phyloP scores from a whole-genome alignment of 2,888 invertebrate species.

The Troglohyphantes excavatus region DNA sequence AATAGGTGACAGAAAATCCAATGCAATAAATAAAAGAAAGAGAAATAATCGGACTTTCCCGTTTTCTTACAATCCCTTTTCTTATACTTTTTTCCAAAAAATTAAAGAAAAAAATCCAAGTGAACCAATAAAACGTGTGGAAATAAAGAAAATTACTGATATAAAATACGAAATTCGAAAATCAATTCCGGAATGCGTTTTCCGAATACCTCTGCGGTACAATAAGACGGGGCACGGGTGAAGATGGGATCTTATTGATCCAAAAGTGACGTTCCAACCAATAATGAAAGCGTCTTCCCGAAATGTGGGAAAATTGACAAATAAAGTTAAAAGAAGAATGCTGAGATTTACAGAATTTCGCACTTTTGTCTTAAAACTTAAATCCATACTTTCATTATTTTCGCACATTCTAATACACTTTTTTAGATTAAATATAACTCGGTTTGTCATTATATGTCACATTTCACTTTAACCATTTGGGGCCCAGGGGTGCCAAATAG shows the following conservation, averaged over 20 bases:
- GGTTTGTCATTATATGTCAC: no score
- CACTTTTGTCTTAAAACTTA: slow-evolving; percentile 5
- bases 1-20: slow-evolving; percentile 21
- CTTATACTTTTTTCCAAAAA: slow-evolving; percentile 8
- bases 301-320: slow-evolving; percentile 38
- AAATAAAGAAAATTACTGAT: slow-evolving; percentile 54
- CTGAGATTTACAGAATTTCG: slow-evolving; percentile 16
- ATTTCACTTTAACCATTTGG: no score
- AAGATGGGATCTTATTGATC: slow-evolving; percentile 50
- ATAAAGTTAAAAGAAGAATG: slow-evolving; percentile 10
- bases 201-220: slow-evolving; percentile 23
- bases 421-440: no score
- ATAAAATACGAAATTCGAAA: slow-evolving; percentile 60
- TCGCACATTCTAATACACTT: no score
- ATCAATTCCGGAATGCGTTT: slow-evolving; percentile 45
- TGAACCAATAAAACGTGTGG: slow-evolving; percentile 26
- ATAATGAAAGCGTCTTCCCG: slow-evolving; percentile 43
- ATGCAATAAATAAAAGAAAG: slow-evolving; percentile 14
- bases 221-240: slow-evolving; percentile 12
- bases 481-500: no score
- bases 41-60: slow-evolving; percentile 20
- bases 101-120: not conserved
- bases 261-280: slow-evolving; percentile 41
- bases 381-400: no score
- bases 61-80: slow-evolving; percentile 27